Percentiles rank a stretch among this genome's conserved stretches.
Evolutionary conservation across 53 echinoderm and acorn worm species (phyloP).

Genomic region (Paracentrotus lividus): DNA sequence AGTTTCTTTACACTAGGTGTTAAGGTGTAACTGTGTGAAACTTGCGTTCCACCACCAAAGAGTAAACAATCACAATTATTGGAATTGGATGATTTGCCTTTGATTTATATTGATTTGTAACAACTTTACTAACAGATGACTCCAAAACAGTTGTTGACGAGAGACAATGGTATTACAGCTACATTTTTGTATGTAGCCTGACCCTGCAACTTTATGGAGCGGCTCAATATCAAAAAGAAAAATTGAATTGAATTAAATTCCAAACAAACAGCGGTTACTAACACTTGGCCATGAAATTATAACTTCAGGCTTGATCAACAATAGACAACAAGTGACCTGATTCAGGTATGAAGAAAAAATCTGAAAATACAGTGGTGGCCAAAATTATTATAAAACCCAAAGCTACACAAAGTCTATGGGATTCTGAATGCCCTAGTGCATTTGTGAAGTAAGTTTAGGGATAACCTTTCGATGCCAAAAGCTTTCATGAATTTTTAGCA

Average conservation of each 20-base stretch:
- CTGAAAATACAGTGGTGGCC: too few relatives aligned
- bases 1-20: neutral
- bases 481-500: too few relatives aligned
- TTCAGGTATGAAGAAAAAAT: too few relatives aligned
- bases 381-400: too few relatives aligned
- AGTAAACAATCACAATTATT: slow-evolving; percentile 36
- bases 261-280: neutral
- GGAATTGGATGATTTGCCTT: slow-evolving; percentile 48
- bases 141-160: neutral
- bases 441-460: too few relatives aligned
- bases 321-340: too few relatives aligned
- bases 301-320: neutral
- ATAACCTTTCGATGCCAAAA: too few relatives aligned
- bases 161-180: neutral
- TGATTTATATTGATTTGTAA: slow-evolving; percentile 52
- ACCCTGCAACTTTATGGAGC: neutral
- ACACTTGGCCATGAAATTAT: neutral
- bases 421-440: too few relatives aligned
- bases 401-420: too few relatives aligned
- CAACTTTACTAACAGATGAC: slow-evolving; percentile 37
- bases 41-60: neutral
- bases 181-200: neutral
- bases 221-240: too few relatives aligned
- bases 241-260: neutral
- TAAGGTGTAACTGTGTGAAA: slow-evolving; percentile 46